A percentile compares a stretch with the other conserved stretches of the same genome.
Evolutionary conservation across 2,888 invertebrate species (phyloP).

Genomic region (Phoenoteleia sp.): DNA sequence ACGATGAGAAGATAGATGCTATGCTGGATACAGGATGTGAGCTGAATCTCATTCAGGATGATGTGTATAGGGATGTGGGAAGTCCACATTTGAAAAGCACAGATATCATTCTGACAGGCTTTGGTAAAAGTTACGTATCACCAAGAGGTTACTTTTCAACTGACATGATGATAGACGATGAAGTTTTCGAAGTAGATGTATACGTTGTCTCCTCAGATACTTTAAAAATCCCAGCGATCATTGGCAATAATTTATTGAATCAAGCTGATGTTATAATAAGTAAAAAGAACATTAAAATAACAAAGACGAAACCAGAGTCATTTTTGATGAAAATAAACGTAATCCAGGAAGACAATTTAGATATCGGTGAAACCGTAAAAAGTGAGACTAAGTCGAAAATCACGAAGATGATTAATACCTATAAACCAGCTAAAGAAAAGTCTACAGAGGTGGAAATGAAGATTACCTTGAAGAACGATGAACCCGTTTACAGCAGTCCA

Average conservation of each 20-base stretch:
- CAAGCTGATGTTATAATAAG: no score
- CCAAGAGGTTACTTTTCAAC: constrained; percentile 37
- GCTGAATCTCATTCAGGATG: constrained; percentile 32
- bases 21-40: constrained; percentile 53
- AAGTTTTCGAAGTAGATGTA: constrained; percentile 17
- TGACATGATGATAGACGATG: neutral
- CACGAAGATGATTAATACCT: neutral
- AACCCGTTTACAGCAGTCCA: constrained; percentile 8
- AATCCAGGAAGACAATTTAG: neutral
- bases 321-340: constrained; percentile 15
- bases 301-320: constrained; percentile 7
- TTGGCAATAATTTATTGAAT: constrained; percentile 56
- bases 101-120: constrained; percentile 40
- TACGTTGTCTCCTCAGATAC: constrained; percentile 49
- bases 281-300: no score
- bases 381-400: neutral
- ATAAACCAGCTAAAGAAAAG: constrained; percentile 2
- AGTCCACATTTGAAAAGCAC: constrained; percentile 20
- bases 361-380: neutral
- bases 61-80: constrained; percentile 34
- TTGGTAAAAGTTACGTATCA: constrained; percentile 31
- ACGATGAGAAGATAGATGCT: constrained; percentile 12
- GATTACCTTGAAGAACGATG: neutral
- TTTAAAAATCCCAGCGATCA: constrained; percentile 38
- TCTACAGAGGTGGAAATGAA: constrained; percentile 11